These are phyloP conservation scores for Puntigrus tetrazona DNA, from an alignment of 2,113 vertebrate species.

Conservation along the genomic window DNA sequence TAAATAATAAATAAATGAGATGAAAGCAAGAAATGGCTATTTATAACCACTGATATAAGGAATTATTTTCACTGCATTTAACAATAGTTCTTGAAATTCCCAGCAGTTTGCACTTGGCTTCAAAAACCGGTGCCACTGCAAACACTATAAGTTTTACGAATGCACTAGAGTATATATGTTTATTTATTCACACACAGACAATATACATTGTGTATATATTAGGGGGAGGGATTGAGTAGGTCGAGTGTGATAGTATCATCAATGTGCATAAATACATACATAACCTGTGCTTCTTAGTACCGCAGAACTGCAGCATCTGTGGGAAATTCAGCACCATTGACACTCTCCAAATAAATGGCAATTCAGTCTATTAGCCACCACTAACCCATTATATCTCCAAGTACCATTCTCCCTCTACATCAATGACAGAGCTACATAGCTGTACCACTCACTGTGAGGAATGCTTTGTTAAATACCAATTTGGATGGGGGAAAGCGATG, in stretches of 20 bases:
- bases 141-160: neutral
- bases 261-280: conserved; percentile 22
- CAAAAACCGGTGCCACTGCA: neutral
- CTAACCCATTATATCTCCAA: conserved; percentile 57
- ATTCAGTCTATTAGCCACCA: conserved; percentile 57
- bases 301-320: conserved; percentile 20
- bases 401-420: conserved; percentile 55
- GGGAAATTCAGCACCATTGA: conserved; percentile 59
- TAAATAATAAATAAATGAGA: neutral
- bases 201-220: neutral
- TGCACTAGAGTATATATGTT: neutral
- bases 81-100: neutral
- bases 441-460: conserved; percentile 51
- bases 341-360: conserved; percentile 58
- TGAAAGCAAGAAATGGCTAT: neutral
- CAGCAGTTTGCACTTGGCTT: neutral
- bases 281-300: conserved; percentile 5
- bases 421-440: conserved; percentile 55
- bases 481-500: conserved; percentile 56
- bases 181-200: conserved; percentile 20
- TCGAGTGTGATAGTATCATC: conserved; percentile 39
- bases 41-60: neutral
- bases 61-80: neutral
- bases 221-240: neutral
- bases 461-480: conserved; percentile 63